Base-by-base conservation (phyloP, 2,113 vertebrate genomes). In the Syngnathus typhle region DNA sequence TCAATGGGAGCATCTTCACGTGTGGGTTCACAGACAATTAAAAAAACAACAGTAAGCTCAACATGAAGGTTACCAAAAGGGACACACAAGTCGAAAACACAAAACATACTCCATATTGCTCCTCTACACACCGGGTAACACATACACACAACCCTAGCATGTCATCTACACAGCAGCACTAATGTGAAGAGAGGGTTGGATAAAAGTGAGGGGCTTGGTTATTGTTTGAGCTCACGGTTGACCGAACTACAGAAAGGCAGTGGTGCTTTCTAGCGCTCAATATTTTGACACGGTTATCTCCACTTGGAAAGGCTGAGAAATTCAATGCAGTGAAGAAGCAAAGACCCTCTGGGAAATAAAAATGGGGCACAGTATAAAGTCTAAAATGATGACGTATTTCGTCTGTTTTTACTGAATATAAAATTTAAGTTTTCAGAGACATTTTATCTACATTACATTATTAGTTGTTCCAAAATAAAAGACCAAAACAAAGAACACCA, bases 171-270 rank as follows among this genome's bases (percentile, higher is more conserved):
- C 81, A 19, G 61, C 73, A 69, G 75, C 79, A 73, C 73, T 84
- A 83, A 86, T 86, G 69, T 79, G 79, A 85, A 71, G 75, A 77
- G 81, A 83, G 69, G 74, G 59, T 79, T 75, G 82, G 79, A 78
- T 84, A 75, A 83, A 83, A 81, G 77, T 80, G 71, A 76, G 27
- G 75, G 73, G 71, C 76, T 84, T 73, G 47, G 74, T 80, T 82
- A 72, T 84, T 83, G 75, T 82, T 65, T 76, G 70, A 71, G 70
- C 69, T 70, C 73, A 81, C 65, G 78, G 77, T 71, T 73, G 81
- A 72, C 46, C 73, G 69, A 74, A 69, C 79, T 67, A 71, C 67
- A 82, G 69, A 76, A 71, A 62, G 41, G 41, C 60, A 60, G 69
- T 72, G 73, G 69, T 41, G 47, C 74, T 78, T 78, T 60, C 41